These are phyloP conservation scores for Stigmatopora argus DNA, from an alignment of 2,113 vertebrate species.

Conservation along the genomic window DNA sequence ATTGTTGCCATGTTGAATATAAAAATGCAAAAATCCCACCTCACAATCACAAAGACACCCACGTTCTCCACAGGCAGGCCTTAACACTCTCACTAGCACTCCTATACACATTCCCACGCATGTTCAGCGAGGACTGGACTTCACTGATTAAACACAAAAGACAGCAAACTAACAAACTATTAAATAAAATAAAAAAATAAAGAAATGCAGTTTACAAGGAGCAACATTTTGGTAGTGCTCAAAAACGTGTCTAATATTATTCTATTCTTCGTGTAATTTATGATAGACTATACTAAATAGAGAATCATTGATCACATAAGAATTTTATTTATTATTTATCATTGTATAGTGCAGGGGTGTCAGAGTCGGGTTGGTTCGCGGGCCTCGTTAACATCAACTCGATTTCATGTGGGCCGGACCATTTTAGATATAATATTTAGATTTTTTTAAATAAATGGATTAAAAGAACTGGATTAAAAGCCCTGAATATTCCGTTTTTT, in stretches of 20 bases:
- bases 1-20: slow-evolving; percentile 53
- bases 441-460: no score
- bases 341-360: no score
- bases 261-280: neutral
- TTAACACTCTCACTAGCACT: slow-evolving; percentile 43
- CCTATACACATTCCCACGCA: slow-evolving; percentile 50
- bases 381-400: no score
- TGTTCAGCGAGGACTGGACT: slow-evolving; percentile 18
- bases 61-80: slow-evolving; percentile 46
- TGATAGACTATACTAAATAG: neutral
- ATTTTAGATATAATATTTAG: no score
- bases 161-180: slow-evolving; percentile 13
- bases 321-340: neutral
- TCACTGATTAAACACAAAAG: slow-evolving; percentile 15
- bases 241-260: neutral
- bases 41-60: slow-evolving; percentile 49
- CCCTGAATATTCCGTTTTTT: no score
- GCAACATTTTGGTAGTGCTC: no score
- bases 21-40: slow-evolving; percentile 38
- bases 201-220: neutral
- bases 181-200: neutral
- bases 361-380: no score
- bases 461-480: no score
- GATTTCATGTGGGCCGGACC: no score
- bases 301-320: neutral